phyloP scores from a whole-genome alignment of 2,113 vertebrate genomes.

The Melierax canorus region DNA sequence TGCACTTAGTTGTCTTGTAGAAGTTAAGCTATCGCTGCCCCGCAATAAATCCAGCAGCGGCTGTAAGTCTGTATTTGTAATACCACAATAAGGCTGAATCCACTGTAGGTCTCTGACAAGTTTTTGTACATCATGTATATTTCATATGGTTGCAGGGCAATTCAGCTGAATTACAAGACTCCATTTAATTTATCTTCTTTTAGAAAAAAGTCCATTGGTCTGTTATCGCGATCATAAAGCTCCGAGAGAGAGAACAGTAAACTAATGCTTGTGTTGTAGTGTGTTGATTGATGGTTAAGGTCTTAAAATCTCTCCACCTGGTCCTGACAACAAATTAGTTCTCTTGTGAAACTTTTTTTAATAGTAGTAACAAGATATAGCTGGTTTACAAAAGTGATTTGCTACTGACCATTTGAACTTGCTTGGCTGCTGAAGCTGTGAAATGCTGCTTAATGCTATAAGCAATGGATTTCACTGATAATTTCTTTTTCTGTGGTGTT shows the following conservation, averaged over 20 bases:
- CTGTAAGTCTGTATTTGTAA: too few species aligned
- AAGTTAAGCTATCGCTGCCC: too few species aligned
- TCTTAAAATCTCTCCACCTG: background rate
- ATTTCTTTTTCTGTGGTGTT: background rate
- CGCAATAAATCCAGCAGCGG: too few species aligned
- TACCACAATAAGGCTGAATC: too few species aligned
- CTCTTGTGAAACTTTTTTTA: background rate
- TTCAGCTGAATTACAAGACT: background rate
- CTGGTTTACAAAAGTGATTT: background rate
- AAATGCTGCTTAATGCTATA: background rate
- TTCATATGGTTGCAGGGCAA: background rate
- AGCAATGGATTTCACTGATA: background rate
- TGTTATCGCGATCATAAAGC: background rate
- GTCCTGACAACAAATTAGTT: background rate
- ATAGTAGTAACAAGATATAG: background rate
- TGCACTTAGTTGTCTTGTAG: too few species aligned
- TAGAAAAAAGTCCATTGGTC: background rate
- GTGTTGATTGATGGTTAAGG: background rate
- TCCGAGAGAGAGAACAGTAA: background rate
- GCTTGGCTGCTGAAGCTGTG: background rate
- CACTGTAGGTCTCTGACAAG: too few species aligned
- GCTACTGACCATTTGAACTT: background rate
- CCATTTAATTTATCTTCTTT: background rate
- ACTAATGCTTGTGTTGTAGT: background rate
- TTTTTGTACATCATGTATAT: too few species aligned